A percentile compares a stretch with the other conserved stretches of the same genome.
Evolutionary conservation across 2,797 vertebrate species (phyloP).

Genomic region (Carcharodon carcharias): DNA sequence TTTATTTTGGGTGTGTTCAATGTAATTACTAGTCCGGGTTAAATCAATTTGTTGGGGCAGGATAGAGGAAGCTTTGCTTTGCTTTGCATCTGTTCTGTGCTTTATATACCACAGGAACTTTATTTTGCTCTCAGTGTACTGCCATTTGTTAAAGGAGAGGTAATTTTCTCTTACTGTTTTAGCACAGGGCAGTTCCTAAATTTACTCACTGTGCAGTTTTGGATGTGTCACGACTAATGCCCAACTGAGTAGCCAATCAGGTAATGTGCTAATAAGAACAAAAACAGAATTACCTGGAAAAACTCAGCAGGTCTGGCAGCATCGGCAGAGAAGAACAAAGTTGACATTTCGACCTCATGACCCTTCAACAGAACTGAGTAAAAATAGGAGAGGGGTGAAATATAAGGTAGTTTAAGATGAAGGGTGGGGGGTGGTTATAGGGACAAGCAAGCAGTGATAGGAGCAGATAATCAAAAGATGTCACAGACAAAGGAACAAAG

Average conservation of each 20-base stretch:
- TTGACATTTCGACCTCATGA: too few relatives aligned
- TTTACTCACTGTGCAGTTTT: neutral
- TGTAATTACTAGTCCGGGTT: neutral
- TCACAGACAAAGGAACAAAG: too few relatives aligned
- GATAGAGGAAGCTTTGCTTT: neutral
- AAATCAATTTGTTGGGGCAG: constrained; percentile 3
- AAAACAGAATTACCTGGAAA: too few relatives aligned
- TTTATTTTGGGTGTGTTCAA: neutral
- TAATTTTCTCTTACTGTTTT: neutral
- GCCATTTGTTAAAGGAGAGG: neutral
- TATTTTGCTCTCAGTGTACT: neutral
- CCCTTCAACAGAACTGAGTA: too few relatives aligned
- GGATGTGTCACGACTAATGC: neutral
- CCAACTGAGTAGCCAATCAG: neutral
- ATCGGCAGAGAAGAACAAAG: too few relatives aligned
- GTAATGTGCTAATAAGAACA: neutral
- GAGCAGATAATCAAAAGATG: too few relatives aligned
- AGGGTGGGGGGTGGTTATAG: too few relatives aligned
- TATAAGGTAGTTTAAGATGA: too few relatives aligned
- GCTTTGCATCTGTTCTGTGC: neutral
- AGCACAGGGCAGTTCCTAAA: neutral
- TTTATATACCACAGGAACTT: neutral
- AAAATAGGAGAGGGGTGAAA: too few relatives aligned
- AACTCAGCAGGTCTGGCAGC: too few relatives aligned
- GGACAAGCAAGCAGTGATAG: too few relatives aligned